phyloP scores from a whole-genome alignment of 2,797 vertebrate genomes.

The Diglossa cyanea region DNA sequence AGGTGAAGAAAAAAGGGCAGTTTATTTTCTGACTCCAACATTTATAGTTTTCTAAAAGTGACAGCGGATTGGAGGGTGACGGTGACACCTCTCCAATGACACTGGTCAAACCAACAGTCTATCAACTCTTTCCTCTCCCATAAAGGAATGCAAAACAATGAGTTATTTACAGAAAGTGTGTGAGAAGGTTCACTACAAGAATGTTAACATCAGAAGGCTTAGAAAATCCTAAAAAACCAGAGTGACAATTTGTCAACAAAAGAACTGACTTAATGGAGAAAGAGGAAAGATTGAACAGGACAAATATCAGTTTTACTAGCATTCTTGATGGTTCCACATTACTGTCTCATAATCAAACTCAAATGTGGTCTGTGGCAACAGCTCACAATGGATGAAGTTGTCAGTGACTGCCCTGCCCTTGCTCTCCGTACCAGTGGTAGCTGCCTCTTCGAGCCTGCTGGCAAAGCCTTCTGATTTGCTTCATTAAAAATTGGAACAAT shows the following conservation, averaged over 20 bases:
- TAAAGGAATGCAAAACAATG: too few relatives aligned
- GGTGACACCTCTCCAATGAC: too few relatives aligned
- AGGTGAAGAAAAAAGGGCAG: too few relatives aligned
- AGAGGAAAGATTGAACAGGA: not conserved
- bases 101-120: too few relatives aligned
- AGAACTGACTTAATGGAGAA: not conserved
- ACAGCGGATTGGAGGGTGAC: too few relatives aligned
- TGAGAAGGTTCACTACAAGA: too few relatives aligned
- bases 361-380: not conserved
- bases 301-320: not conserved
- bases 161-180: too few relatives aligned
- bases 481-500: not conserved
- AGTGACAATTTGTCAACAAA: not conserved
- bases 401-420: not conserved
- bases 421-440: not conserved
- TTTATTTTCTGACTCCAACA: too few relatives aligned
- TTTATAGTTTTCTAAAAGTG: too few relatives aligned
- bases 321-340: not conserved
- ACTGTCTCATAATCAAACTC: not conserved
- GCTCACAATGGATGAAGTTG: not conserved
- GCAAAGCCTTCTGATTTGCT: not conserved
- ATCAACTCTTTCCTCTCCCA: too few relatives aligned
- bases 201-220: too few relatives aligned
- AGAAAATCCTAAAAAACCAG: too few relatives aligned
- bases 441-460: not conserved